These are phyloP conservation scores for Catotricha subobsoleta DNA, from an alignment of 2,888 invertebrate species.

Conservation along the genomic window DNA sequence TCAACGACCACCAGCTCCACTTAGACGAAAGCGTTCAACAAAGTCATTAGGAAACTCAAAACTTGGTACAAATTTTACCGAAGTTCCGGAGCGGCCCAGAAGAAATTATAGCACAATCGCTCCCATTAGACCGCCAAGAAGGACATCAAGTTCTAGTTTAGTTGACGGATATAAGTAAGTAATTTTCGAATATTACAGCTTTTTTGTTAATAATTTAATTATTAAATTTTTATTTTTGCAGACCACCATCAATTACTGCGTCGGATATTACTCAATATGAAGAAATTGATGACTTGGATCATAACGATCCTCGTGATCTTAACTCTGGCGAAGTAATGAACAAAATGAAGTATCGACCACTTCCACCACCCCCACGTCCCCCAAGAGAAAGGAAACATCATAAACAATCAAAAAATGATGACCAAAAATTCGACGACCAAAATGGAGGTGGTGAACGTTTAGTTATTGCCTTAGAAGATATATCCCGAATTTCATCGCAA, in stretches of 20 bases:
- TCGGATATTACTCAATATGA: slow-evolving; percentile 31
- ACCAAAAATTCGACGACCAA: slow-evolving; percentile 11
- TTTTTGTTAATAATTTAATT: background rate
- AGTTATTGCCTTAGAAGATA: slow-evolving; percentile 14
- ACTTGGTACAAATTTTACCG: slow-evolving; percentile 45
- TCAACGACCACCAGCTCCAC: slow-evolving; percentile 42
- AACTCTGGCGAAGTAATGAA: too few species aligned
- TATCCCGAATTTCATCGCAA: slow-evolving; percentile 13
- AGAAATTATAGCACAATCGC: slow-evolving; percentile 42
- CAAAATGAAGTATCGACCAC: slow-evolving; percentile 69
- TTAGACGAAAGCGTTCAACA: slow-evolving; percentile 34
- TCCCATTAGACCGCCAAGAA: slow-evolving; percentile 41
- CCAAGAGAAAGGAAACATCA: slow-evolving; percentile 42
- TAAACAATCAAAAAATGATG: slow-evolving; percentile 23
- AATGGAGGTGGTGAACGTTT: slow-evolving; percentile 7
- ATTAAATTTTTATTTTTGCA: slow-evolving; percentile 1
- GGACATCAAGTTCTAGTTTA: slow-evolving; percentile 15
- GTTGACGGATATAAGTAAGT: slow-evolving; percentile 1
- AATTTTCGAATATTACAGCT: background rate
- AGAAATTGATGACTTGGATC: slow-evolving; percentile 21
- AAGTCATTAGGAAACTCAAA: slow-evolving; percentile 32
- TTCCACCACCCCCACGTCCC: slow-evolving; percentile 74
- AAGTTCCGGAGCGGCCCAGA: slow-evolving; percentile 41
- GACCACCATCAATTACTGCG: slow-evolving; percentile 8
- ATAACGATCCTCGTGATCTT: slow-evolving; percentile 34